These are phyloP conservation scores for Benthosema pterotum DNA, from an alignment of 2,797 vertebrate genomes.

Conservation along the genomic window DNA sequence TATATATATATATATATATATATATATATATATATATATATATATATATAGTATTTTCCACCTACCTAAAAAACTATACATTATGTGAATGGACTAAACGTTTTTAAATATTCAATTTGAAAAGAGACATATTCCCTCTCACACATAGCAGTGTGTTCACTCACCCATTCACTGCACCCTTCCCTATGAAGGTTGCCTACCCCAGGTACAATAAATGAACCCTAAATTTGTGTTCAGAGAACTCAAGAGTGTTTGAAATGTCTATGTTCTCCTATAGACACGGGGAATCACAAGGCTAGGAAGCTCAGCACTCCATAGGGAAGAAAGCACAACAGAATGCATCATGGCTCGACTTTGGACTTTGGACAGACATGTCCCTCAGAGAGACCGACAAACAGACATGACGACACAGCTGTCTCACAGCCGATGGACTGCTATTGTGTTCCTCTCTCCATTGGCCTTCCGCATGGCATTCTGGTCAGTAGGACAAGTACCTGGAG, in stretches of 20 bases:
- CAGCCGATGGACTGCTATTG: constrained; percentile 19
- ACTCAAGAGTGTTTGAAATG: neutral
- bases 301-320: constrained; percentile 82
- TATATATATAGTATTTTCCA: too few species aligned
- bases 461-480: constrained; percentile 37
- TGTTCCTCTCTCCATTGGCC: constrained; percentile 20
- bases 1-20: too few species aligned
- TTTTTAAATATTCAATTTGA: too few species aligned
- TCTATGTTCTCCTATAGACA: constrained; percentile 60
- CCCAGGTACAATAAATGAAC: too few species aligned
- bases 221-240: neutral
- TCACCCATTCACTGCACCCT: too few species aligned
- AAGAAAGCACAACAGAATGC: constrained; percentile 42
- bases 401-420: constrained; percentile 28
- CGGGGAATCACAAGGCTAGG: constrained; percentile 72
- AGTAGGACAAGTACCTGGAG: constrained; percentile 13
- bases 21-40: too few species aligned
- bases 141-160: too few species aligned
- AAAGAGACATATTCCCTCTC: too few species aligned
- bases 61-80: too few species aligned
- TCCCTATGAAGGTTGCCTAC: too few species aligned
- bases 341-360: neutral
- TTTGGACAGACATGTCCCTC: constrained; percentile 23
- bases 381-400: constrained; percentile 31
- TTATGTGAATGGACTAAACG: too few species aligned